Percentiles rank a stretch among this genome's conserved stretches.
Conservation (phyloP, 2,888 invertebrate genomes). For the Subacronicta megacephala region DNA sequence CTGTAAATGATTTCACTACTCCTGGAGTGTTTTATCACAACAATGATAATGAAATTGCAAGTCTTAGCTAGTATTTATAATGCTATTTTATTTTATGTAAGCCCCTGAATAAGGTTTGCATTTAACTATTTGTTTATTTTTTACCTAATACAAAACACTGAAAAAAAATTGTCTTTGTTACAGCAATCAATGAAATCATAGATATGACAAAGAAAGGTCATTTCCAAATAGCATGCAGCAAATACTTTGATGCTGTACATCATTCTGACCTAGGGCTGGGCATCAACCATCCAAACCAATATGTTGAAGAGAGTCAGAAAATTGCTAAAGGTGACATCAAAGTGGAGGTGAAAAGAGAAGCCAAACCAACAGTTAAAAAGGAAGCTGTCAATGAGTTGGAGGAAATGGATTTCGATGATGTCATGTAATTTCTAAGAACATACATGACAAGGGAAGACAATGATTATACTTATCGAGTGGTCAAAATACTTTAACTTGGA, state of each 20-base stretch:
- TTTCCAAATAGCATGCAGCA: constrained; percentile 96
- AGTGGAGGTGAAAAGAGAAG: constrained; percentile 71
- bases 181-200: constrained; percentile 92
- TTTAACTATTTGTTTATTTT: too few species aligned
- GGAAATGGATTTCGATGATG: constrained; percentile 81
- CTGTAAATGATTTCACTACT: too few species aligned
- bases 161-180: too few species aligned
- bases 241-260: constrained; percentile 94
- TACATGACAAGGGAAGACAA: background rate
- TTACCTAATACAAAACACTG: too few species aligned
- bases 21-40: too few species aligned
- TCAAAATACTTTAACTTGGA: too few species aligned
- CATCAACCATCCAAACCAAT: constrained; percentile 97
- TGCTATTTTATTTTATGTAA: too few species aligned
- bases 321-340: constrained; percentile 80
- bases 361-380: constrained; percentile 66
- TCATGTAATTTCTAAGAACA: constrained; percentile 59
- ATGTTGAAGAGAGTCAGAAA: constrained; percentile 94
- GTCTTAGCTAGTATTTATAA: too few species aligned
- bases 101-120: too few species aligned
- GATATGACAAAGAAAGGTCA: constrained; percentile 93
- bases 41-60: too few species aligned
- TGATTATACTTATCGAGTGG: too few species aligned
- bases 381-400: constrained; percentile 69
- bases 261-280: constrained; percentile 91